A percentile compares a stretch with the other conserved stretches of the same genome.
Conservation (phyloP, 2,113 vertebrate species). For the Malurus cyaneus region DNA sequence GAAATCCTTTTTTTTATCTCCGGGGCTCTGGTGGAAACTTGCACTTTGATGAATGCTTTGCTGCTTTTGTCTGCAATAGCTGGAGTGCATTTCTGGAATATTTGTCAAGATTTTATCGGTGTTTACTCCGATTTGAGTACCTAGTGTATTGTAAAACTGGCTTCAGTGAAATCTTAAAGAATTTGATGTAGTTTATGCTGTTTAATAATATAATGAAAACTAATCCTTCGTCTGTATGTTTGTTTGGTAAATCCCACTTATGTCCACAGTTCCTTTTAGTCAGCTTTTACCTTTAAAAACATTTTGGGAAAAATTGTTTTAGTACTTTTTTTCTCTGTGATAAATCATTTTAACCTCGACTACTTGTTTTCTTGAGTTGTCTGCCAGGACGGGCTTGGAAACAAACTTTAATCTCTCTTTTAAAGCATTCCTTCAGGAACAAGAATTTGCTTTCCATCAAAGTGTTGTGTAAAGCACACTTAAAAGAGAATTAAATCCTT, state of each 20-base stretch:
- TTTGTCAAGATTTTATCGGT: constrained; percentile 77
- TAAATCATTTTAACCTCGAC: constrained; percentile 38
- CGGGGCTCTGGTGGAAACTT: constrained; percentile 52
- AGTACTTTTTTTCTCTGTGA: neutral
- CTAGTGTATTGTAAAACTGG: constrained; percentile 58
- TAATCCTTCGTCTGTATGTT: constrained; percentile 1
- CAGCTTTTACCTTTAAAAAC: constrained; percentile 50
- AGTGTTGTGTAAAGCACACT: constrained; percentile 24
- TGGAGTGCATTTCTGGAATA: constrained; percentile 75
- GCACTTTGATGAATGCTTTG: constrained; percentile 57
- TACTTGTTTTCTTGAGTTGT: constrained; percentile 58
- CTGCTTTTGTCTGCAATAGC: constrained; percentile 72
- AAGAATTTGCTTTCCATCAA: constrained; percentile 60
- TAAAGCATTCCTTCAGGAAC: constrained; percentile 55
- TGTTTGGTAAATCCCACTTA: constrained; percentile 51
- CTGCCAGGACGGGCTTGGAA: constrained; percentile 26
- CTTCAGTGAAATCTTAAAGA: constrained; percentile 38
- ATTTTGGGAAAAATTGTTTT: neutral
- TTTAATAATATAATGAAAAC: constrained; percentile 60
- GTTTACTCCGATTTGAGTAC: constrained; percentile 67
- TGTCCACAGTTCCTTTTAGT: neutral
- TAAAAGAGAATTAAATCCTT: constrained; percentile 54
- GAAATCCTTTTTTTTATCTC: constrained; percentile 58
- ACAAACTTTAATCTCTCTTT: constrained; percentile 57
- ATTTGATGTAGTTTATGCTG: constrained; percentile 47